Percentiles rank a stretch among this genome's conserved stretches.
phyloP scores from a whole-genome alignment of 2,113 vertebrate genomes.

The Seriola dumerili region DNA sequence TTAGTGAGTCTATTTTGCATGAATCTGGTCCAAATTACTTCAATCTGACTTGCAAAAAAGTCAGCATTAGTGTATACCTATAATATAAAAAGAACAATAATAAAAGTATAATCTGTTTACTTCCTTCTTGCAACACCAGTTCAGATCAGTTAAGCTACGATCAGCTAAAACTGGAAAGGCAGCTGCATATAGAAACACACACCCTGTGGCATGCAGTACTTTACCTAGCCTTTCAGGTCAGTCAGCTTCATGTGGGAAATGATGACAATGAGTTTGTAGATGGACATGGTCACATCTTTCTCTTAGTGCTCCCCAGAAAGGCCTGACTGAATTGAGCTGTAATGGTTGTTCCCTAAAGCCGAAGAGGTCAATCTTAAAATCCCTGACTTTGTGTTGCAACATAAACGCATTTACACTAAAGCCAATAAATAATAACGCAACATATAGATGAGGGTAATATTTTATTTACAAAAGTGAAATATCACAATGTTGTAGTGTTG shows the following conservation, averaged over 20 bases:
- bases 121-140: background rate
- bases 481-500: conserved; percentile 74
- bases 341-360: background rate
- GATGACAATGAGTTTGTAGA: background rate
- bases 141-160: background rate
- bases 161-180: background rate
- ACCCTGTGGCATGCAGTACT: background rate
- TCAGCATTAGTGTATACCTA: too few relatives aligned
- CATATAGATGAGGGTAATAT: conserved; percentile 1
- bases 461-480: conserved; percentile 76
- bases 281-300: background rate
- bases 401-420: background rate
- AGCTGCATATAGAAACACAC: background rate
- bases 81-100: background rate
- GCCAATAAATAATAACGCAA: background rate
- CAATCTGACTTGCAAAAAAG: background rate
- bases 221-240: conserved; percentile 7
- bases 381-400: background rate
- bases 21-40: background rate
- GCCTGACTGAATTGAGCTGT: background rate
- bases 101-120: background rate
- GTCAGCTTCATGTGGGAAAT: background rate
- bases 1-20: background rate
- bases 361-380: background rate
- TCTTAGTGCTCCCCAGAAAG: background rate